Conservation (phyloP, 2,888 invertebrate genomes). For the Bellardia pandia region DNA sequence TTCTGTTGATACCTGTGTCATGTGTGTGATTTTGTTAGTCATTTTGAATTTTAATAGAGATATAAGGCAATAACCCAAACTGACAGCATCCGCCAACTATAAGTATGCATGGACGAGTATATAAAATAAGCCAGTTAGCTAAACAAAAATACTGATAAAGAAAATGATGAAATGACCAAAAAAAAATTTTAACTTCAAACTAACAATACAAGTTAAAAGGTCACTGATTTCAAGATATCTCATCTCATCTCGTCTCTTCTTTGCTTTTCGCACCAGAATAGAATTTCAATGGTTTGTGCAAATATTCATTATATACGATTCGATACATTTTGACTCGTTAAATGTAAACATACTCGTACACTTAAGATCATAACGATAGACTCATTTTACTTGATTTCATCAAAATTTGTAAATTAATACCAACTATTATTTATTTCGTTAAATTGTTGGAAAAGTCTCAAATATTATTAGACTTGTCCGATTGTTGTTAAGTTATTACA, state of each 20-base stretch:
- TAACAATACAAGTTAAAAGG: slow-evolving; percentile 39
- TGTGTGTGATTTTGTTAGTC: slow-evolving; percentile 23
- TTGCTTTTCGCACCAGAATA: not conserved
- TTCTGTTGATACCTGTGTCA: slow-evolving; percentile 12
- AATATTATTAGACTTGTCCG: no score
- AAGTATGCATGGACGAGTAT: not conserved
- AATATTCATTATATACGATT: slow-evolving; percentile 7
- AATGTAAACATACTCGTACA: not conserved
- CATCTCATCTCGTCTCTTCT: not conserved
- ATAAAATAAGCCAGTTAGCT: not conserved
- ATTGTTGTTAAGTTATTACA: no score
- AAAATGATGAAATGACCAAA: slow-evolving; percentile 29
- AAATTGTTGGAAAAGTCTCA: no score
- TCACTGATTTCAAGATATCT: slow-evolving; percentile 31
- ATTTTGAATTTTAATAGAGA: slow-evolving; percentile 44
- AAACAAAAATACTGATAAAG: not conserved
- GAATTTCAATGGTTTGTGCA: slow-evolving; percentile 8
- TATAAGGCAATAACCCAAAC: slow-evolving; percentile 11
- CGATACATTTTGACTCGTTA: not conserved
- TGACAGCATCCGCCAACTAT: not conserved
- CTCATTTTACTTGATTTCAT: no score
- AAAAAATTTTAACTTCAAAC: slow-evolving; percentile 25
- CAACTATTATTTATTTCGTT: no score
- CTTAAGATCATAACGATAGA: no score
- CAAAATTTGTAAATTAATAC: no score